phyloP scores from a whole-genome alignment of 2,888 invertebrate genomes.

The Notocelia uddmanniana region DNA sequence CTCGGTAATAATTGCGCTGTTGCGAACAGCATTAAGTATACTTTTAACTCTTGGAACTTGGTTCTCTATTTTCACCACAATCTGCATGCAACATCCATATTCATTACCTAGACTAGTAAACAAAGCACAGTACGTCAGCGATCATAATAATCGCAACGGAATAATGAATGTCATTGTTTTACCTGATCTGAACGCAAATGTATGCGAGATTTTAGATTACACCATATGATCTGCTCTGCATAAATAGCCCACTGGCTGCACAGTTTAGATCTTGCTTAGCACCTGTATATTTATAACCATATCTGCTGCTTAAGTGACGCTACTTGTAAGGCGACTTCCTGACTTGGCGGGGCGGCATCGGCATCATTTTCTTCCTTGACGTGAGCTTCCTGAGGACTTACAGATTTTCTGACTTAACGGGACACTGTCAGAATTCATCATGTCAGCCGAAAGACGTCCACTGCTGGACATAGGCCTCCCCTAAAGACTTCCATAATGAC shows the following conservation, averaged over 20 bases:
- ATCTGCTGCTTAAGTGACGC: neutral
- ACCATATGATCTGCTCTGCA: constrained; percentile 44
- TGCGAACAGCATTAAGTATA: neutral
- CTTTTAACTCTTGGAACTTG: neutral
- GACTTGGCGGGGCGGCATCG: too few relatives aligned
- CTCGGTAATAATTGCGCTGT: too few relatives aligned
- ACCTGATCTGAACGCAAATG: constrained; percentile 64
- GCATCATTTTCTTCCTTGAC: too few relatives aligned
- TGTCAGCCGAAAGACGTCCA: too few relatives aligned
- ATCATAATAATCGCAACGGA: constrained; percentile 52
- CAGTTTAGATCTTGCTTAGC: constrained; percentile 25
- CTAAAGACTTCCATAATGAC: too few relatives aligned
- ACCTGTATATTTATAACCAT: neutral
- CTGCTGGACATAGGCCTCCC: too few relatives aligned
- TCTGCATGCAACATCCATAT: constrained; percentile 28
- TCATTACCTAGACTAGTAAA: constrained; percentile 29
- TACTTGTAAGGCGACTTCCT: too few relatives aligned
- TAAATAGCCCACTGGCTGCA: constrained; percentile 43
- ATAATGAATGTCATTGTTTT: constrained; percentile 67
- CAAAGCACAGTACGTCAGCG: constrained; percentile 38
- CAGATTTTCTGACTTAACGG: too few relatives aligned
- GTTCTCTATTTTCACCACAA: constrained; percentile 10
- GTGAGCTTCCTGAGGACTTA: too few relatives aligned
- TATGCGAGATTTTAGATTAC: constrained; percentile 63
- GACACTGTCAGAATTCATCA: too few relatives aligned